These are phyloP conservation scores for Acrocera orbiculus DNA, from an alignment of 2,888 invertebrate species.

Conservation along the genomic window DNA sequence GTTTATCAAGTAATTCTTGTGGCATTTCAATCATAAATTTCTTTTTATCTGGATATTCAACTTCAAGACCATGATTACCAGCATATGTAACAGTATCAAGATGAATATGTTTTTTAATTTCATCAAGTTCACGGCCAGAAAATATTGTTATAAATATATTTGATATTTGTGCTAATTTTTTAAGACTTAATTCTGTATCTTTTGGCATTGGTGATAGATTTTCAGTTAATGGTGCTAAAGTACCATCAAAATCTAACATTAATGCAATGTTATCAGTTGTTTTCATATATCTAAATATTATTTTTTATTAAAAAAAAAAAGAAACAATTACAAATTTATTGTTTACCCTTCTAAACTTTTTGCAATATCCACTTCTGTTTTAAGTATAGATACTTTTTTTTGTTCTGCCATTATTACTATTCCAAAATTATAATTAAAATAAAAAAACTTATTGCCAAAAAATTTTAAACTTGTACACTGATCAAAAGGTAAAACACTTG, in stretches of 20 bases:
- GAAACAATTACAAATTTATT: not conserved
- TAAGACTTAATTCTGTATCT: conserved; percentile 49
- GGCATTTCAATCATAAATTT: conserved; percentile 63
- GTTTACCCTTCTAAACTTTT: conserved; percentile 29
- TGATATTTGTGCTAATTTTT: conserved; percentile 48
- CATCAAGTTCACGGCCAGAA: conserved; percentile 53
- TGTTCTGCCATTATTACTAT: conserved; percentile 11
- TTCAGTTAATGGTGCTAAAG: conserved; percentile 53
- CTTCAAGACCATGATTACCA: conserved; percentile 58
- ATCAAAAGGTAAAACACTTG: not conserved
- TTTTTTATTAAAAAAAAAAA: conserved; percentile 1
- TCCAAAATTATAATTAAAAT: not conserved
- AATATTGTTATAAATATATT: conserved; percentile 56
- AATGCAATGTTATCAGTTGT: conserved; percentile 50
- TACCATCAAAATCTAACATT: conserved; percentile 58
- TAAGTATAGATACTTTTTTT: conserved; percentile 30
- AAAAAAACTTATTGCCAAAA: not conserved
- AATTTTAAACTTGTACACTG: not conserved
- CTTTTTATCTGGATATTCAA: conserved; percentile 56
- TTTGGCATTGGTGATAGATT: conserved; percentile 45
- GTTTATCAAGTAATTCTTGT: conserved; percentile 47
- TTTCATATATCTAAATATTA: conserved; percentile 32
- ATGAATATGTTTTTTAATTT: conserved; percentile 51
- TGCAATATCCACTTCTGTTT: conserved; percentile 27
- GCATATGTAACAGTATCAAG: conserved; percentile 47